Conservation (phyloP, 2,888 invertebrate species). For the Cerceris rybyensis region DNA sequence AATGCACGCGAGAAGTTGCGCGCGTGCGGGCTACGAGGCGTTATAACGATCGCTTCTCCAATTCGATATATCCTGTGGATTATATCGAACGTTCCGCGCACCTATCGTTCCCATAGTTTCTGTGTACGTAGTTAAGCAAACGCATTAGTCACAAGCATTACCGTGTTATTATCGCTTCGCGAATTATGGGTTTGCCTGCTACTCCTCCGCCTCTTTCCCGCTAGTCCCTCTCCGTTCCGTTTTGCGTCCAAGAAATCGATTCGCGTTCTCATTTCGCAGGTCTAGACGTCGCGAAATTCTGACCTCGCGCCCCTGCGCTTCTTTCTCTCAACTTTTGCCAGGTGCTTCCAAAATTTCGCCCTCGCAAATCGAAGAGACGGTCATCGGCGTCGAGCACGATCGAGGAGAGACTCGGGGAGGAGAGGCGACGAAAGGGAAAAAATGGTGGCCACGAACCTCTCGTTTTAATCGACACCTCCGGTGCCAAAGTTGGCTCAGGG, state of each 20-base stretch:
- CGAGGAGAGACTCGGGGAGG: not conserved
- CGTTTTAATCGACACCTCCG: not conserved
- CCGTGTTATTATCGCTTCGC: slow-evolving; percentile 32
- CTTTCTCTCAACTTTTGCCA: no score
- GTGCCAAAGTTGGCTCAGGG: not conserved
- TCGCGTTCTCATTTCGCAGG: not conserved
- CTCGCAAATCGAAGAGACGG: no score
- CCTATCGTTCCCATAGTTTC: slow-evolving; percentile 4
- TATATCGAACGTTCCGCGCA: slow-evolving; percentile 16
- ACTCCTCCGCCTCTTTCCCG: not conserved
- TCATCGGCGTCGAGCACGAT: not conserved
- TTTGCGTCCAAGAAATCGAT: not conserved
- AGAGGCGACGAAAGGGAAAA: no score
- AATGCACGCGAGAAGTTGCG: not conserved
- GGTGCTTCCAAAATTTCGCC: no score
- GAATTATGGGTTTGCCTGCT: slow-evolving; percentile 1
- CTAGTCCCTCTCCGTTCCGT: not conserved
- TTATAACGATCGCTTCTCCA: slow-evolving; percentile 44
- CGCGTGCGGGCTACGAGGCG: slow-evolving; percentile 14
- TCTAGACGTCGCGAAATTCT: no score
- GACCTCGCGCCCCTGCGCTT: no score
- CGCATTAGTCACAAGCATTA: slow-evolving; percentile 42
- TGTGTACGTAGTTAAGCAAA: slow-evolving; percentile 43
- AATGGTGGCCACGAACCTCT: not conserved
- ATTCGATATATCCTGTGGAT: slow-evolving; percentile 30